Percentiles rank a stretch among this genome's conserved stretches.
Evolutionary conservation across 35 echinoderm and acorn worm genomes (phyloP).

Genomic region (Ptychodera flava): DNA sequence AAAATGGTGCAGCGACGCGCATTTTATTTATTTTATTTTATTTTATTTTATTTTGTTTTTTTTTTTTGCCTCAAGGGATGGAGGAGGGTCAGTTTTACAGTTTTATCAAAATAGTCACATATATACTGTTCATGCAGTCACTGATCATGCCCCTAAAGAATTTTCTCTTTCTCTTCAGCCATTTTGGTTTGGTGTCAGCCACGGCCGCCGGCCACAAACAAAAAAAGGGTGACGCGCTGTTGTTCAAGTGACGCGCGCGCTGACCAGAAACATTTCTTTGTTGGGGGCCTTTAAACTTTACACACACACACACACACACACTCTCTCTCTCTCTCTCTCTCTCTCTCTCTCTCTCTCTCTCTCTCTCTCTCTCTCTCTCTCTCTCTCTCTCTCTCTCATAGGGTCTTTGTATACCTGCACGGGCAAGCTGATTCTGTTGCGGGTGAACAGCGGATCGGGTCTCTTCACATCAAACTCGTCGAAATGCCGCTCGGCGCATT

Average conservation of each 20-base stretch:
- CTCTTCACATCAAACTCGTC: neutral
- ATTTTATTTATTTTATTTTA: neutral
- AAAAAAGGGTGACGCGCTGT: too few relatives aligned
- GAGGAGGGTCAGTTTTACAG: too few relatives aligned
- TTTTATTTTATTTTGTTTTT: neutral
- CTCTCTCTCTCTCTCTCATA: neutral
- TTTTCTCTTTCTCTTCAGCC: too few relatives aligned
- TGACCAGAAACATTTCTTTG: too few relatives aligned
- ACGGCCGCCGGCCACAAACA: too few relatives aligned
- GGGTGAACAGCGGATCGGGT: neutral
- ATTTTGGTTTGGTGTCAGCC: too few relatives aligned
- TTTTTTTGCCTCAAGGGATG: too few relatives aligned
- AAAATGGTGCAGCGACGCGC: neutral
- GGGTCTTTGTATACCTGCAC: neutral
- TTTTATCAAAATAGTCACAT: too few relatives aligned
- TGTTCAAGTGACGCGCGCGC: neutral
- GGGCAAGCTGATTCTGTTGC: neutral
- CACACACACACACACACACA: neutral
- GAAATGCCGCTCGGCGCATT: neutral
- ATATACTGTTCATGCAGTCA: too few relatives aligned
- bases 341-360: neutral
- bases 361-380: too few relatives aligned
- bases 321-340: neutral
- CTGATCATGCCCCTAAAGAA: too few relatives aligned
- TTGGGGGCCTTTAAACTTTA: too few relatives aligned